phyloP scores from a whole-genome alignment of 2,113 vertebrate genomes.

The Paradoxurus hermaphroditus region DNA sequence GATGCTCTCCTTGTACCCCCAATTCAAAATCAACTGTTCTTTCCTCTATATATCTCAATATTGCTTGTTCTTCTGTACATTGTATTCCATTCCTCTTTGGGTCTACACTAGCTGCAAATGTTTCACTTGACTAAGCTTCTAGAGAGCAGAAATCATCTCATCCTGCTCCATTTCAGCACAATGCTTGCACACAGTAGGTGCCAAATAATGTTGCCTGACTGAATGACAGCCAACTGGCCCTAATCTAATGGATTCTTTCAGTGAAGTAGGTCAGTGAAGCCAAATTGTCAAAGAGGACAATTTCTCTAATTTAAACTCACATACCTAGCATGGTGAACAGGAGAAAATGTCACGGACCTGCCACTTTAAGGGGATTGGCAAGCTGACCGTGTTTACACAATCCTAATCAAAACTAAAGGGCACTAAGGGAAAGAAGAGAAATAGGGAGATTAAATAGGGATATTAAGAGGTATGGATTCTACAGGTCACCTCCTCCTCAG shows the following conservation, averaged over 20 bases:
- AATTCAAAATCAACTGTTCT: neutral
- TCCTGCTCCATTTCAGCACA: neutral
- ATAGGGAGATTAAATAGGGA: neutral
- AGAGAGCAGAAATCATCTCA: neutral
- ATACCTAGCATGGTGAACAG: neutral
- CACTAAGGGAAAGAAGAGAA: constrained; percentile 42
- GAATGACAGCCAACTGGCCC: neutral
- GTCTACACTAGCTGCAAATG: neutral
- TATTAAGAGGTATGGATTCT: neutral
- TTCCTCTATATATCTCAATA: neutral
- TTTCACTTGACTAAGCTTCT: constrained; percentile 31
- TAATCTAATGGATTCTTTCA: constrained; percentile 31
- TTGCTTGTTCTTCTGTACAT: neutral
- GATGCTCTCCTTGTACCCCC: neutral
- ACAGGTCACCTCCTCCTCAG: neutral
- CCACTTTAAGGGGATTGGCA: constrained; percentile 44
- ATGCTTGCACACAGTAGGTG: neutral
- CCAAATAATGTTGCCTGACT: constrained; percentile 26
- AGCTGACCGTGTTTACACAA: constrained; percentile 39
- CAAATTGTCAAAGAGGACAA: neutral
- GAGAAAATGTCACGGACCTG: neutral
- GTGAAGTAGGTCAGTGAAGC: constrained; percentile 2
- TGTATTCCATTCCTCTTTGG: neutral
- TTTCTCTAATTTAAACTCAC: constrained; percentile 47
- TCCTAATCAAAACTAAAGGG: constrained; percentile 51